phyloP scores from a whole-genome alignment of 2,797 vertebrate genomes.

The Notolepis coatsorum region DNA sequence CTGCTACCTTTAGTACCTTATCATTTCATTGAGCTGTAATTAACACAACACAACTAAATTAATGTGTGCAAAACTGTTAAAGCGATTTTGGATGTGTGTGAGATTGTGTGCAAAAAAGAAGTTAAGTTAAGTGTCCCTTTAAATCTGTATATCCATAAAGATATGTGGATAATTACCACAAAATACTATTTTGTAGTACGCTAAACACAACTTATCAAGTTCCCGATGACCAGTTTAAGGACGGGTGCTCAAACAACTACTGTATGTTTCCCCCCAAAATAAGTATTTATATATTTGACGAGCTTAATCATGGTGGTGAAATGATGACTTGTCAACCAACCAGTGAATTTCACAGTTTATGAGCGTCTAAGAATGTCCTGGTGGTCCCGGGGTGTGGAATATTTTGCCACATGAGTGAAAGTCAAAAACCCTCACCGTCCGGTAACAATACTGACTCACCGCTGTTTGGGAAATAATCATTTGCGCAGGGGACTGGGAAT shows the following conservation, averaged over 20 bases:
- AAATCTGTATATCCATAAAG: too few species aligned
- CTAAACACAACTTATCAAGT: too few species aligned
- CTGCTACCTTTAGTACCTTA: too few species aligned
- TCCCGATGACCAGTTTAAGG: conserved; percentile 23
- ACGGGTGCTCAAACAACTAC: too few species aligned
- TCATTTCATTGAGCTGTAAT: too few species aligned
- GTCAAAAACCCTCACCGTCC: conserved; percentile 19
- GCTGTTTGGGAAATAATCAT: conserved; percentile 25
- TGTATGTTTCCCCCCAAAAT: too few species aligned
- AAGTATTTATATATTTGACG: conserved; percentile 24
- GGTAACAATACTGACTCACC: conserved; percentile 28
- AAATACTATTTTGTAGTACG: conserved; percentile 9
- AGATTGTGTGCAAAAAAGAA: too few species aligned
- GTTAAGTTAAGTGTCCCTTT: too few species aligned
- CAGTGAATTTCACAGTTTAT: conserved; percentile 30
- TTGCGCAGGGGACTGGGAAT: background rate
- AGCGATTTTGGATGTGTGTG: too few species aligned
- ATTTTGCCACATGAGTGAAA: conserved; percentile 7
- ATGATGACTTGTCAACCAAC: conserved; percentile 22
- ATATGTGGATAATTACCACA: conserved; percentile 34
- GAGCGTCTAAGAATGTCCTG: conserved; percentile 23
- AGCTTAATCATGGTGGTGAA: conserved; percentile 17
- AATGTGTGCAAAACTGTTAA: too few species aligned
- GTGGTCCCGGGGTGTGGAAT: conserved; percentile 25
- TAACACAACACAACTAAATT: too few species aligned